Evolutionary conservation across 1,140 invertebrate genomes (phyloP).

Genomic region (Zophobas morio): DNA sequence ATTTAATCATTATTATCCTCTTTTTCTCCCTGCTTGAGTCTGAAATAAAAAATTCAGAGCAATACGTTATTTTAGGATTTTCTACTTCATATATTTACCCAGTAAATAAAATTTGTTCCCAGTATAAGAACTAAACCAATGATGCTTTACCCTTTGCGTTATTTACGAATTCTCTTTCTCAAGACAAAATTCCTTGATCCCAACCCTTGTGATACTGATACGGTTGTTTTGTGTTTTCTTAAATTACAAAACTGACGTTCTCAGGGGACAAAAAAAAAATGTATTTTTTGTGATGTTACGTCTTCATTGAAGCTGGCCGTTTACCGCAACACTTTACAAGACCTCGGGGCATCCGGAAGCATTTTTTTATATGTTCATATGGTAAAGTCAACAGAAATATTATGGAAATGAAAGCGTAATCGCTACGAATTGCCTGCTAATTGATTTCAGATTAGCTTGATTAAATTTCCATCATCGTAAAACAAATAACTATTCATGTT

Average conservation of each 20-base stretch:
- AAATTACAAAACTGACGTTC: slow-evolving; percentile 6
- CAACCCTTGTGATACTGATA: slow-evolving; percentile 17
- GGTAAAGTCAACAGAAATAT: not conserved
- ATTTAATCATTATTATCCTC: no score
- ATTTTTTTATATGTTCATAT: not conserved
- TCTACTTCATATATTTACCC: not conserved
- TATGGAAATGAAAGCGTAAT: not conserved
- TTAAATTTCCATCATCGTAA: not conserved
- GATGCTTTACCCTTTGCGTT: slow-evolving; percentile 21
- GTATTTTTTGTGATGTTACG: not conserved
- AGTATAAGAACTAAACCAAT: slow-evolving; percentile 16
- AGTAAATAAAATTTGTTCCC: slow-evolving; percentile 1
- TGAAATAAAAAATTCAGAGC: no score
- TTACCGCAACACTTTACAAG: not conserved
- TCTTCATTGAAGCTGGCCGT: not conserved
- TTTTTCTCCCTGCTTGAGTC: no score
- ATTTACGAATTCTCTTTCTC: slow-evolving; percentile 26
- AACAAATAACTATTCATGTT: no score
- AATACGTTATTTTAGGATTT: no score
- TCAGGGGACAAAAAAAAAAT: not conserved
- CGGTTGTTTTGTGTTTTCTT: slow-evolving; percentile 14
- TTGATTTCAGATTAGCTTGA: not conserved
- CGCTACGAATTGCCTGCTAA: not conserved
- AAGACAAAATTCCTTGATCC: slow-evolving; percentile 16
- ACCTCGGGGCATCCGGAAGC: not conserved